Percentiles rank a stretch among this genome's conserved stretches.
Evolutionary conservation across 2,113 vertebrate species (phyloP).

Genomic region (Falcunculus frontatus): DNA sequence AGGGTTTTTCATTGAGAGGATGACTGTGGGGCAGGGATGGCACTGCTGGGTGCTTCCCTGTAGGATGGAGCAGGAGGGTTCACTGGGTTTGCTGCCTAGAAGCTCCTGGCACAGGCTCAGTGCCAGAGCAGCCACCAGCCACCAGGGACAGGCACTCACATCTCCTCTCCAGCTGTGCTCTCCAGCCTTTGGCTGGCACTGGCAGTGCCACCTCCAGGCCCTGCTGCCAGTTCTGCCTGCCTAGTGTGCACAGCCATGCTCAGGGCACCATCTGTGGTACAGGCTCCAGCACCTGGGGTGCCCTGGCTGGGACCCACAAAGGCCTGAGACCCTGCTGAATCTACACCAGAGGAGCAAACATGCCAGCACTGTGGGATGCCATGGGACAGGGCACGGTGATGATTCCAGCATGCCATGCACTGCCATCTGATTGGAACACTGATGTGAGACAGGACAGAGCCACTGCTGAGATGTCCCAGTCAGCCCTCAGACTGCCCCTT

Average conservation of each 20-base stretch:
- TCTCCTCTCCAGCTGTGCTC: not conserved
- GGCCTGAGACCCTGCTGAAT: not conserved
- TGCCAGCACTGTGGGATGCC: not conserved
- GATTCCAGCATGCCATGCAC: not conserved
- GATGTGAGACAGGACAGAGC: not conserved
- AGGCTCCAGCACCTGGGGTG: not conserved
- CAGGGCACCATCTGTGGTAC: not conserved
- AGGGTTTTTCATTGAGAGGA: not conserved
- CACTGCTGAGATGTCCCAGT: not conserved
- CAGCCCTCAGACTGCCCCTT: not conserved
- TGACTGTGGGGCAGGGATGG: not conserved
- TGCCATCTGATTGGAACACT: not conserved
- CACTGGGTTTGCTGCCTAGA: not conserved
- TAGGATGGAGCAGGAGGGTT: not conserved
- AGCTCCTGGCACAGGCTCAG: not conserved
- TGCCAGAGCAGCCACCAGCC: not conserved
- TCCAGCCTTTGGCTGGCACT: not conserved
- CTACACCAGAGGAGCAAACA: not conserved
- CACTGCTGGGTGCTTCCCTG: not conserved
- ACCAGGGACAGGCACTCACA: rapidly evolving
- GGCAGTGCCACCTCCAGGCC: not conserved
- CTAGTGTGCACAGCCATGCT: not conserved
- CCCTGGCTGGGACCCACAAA: not conserved
- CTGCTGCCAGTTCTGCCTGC: not conserved
- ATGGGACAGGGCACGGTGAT: rapidly evolving